Evolutionary conservation across 1,140 invertebrate genomes (phyloP), one percentile per base, ranked within the genome.

Genomic region (Drosophila sucinea): DNA sequence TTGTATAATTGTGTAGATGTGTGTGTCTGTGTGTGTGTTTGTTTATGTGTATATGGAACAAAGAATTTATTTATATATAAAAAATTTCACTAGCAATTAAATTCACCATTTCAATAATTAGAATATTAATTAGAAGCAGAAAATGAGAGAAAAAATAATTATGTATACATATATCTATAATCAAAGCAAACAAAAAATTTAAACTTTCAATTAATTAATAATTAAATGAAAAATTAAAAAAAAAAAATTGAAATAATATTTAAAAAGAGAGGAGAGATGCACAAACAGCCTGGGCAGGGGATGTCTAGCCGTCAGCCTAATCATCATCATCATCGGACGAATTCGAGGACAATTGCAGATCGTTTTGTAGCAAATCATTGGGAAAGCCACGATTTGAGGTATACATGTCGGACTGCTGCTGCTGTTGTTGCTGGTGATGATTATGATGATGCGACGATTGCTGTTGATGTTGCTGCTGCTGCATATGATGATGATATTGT

Each of bases 281-380:
- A 61, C 60, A 41, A 61, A 61, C 33, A 44, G 1, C 11, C n/a
- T 10, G 23, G 5, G 8, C 25, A 11, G 4, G 11, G 4, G n/a
- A 17, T 30, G 17, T 51, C 57, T 23, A 35, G 4, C 51, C 27
- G 7, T 23, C 55, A 57, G 70, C 57, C 81, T 86, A 90, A 73
- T 91, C 84, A 73, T 91, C 90, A 70, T 91, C 87, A 62, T 90
- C 90, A 64, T 91, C 90, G 70, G 90, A 91, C 76, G 91, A 92
- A 78, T 92, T 91, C 44, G 91, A 92, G 47, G 91, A 96, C 70
- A 96, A 92, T 85, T 95, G 94, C 74, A 96, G 92, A 93, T 96
- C 96, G 78, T 96, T 95, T 86, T 94, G 94, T 51, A 95, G 91
- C 73, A 95, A 92, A 92, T 94, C 93, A 82, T 93, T 92, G 64